Percentiles rank a stretch among this genome's conserved stretches.
Conservation (phyloP, 2,888 invertebrate genomes). For the Hyles lineata region DNA sequence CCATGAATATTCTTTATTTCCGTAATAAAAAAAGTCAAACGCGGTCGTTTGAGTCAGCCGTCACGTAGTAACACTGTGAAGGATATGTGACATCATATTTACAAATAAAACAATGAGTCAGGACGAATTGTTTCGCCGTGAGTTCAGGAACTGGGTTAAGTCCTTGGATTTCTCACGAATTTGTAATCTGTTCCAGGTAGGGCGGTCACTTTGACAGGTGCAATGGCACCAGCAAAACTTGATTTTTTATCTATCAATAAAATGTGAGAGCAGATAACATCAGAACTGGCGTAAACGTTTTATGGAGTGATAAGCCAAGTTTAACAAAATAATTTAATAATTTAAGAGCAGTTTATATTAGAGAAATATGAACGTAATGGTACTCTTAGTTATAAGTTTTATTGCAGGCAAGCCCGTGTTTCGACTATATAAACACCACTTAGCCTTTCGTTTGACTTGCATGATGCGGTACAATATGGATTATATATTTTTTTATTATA, state of each 20-base stretch:
- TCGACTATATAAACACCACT: too few species aligned
- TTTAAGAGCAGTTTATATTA: too few species aligned
- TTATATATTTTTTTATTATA: too few species aligned
- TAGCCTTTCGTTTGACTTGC: too few species aligned
- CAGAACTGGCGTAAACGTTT: not conserved
- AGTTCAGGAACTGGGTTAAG: conserved; percentile 8
- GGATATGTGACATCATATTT: conserved; percentile 41
- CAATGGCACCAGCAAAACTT: not conserved
- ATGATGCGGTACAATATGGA: too few species aligned
- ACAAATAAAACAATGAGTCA: conserved; percentile 37
- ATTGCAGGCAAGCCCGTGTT: too few species aligned
- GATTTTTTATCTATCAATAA: not conserved
- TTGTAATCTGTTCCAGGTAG: not conserved
- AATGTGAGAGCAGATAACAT: not conserved
- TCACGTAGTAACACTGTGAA: conserved; percentile 39
- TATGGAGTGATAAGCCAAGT: not conserved
- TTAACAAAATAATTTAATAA: too few species aligned
- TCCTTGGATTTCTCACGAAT: conserved; percentile 8
- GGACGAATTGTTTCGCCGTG: conserved; percentile 26
- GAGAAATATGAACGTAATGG: too few species aligned
- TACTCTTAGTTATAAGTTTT: too few species aligned
- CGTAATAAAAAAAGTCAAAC: conserved; percentile 12
- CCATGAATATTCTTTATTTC: conserved; percentile 2
- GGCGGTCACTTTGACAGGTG: not conserved
- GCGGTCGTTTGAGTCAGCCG: conserved; percentile 32